Base-by-base conservation (phyloP, 2,888 invertebrate species). In the Brenthis ino region DNA sequence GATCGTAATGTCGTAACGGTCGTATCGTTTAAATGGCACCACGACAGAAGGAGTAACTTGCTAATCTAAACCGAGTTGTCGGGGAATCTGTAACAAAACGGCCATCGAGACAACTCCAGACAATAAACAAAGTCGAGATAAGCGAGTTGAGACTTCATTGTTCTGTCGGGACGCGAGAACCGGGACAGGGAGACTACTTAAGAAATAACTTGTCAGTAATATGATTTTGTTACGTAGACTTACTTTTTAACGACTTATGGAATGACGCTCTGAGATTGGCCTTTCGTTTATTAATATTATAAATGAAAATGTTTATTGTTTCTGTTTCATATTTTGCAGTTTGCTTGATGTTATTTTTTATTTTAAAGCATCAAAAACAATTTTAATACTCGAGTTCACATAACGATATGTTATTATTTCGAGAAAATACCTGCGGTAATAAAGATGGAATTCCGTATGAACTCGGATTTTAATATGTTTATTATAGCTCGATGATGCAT, bases 71-170 rank as follows among this genome's bases (percentile, higher is more conserved):
- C 80, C 79, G 81, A 85, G 83, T 85, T 84, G 85, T 82, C 83
- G 80, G 84, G 80, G 82, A 86, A 86, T 85, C 84, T 81, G 87
- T 79, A 85, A 89, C 91, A 88, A 87, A 89, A 86, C 88, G 83
- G 81, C 85, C 80, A 85, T 82, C 83, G 80, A 83, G 81, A 84
- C 77, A 91, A 90, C 86, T 89, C 85, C 83, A 85, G 87, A 91
- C 91, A 91, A 92, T 92, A 89, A 89, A 90, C 89, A 87, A 78
- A 77, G 82, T 80, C 76, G 80, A 86, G 91, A 92, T 92, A 92
- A 82, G 83, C 77, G 76, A 77, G 81, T 77, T 76, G 76, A 77
- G 79, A 80, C 83, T 82, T 80, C 83, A 83, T 85, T 85, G 85
- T 85, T 80, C 78, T 81, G 79, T 77, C 78, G 80, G 77, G 77